Conservation (phyloP, 2,888 invertebrate genomes). For the Monopis laevigella region DNA sequence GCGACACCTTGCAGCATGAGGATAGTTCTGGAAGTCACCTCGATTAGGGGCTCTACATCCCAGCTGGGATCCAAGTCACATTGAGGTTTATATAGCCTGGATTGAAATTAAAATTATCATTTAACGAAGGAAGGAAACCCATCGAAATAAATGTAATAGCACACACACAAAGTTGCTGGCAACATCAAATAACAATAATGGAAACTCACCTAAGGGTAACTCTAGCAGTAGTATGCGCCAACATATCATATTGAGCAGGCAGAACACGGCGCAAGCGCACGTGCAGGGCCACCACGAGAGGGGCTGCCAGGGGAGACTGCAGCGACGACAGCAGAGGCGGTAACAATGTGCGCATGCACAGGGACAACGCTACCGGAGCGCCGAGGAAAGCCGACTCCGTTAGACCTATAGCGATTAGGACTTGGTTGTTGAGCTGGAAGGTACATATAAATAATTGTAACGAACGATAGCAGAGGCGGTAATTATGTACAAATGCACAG, state of each 20-base stretch:
- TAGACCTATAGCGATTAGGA: conserved; percentile 35
- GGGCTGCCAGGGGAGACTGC: conserved; percentile 82
- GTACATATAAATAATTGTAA: too few species aligned
- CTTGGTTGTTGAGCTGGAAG: conserved; percentile 36
- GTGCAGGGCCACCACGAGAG: conserved; percentile 70
- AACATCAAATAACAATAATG: neutral
- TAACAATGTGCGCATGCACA: conserved; percentile 33
- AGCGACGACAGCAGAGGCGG: conserved; percentile 68
- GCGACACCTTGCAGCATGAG: neutral
- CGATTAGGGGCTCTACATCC: conserved; percentile 74
- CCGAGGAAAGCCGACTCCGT: conserved; percentile 44
- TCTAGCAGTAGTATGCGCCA: conserved; percentile 73
- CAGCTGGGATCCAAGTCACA: conserved; percentile 82
- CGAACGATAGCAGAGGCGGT: too few species aligned
- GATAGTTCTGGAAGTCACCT: conserved; percentile 57
- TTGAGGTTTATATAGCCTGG: conserved; percentile 76
- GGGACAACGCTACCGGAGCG: conserved; percentile 48
- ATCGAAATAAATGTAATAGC: too few species aligned
- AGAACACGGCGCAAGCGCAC: conserved; percentile 61
- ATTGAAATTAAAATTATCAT: too few species aligned
- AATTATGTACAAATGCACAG: too few species aligned
- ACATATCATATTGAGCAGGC: conserved; percentile 35
- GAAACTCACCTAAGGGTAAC: conserved; percentile 71
- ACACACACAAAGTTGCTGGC: too few species aligned
- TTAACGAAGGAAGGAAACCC: too few species aligned